A percentile compares a stretch with the other conserved stretches of the same genome.
Evolutionary conservation across 1,140 invertebrate species (phyloP).

Genomic region (Neodiprion pinetum): DNA sequence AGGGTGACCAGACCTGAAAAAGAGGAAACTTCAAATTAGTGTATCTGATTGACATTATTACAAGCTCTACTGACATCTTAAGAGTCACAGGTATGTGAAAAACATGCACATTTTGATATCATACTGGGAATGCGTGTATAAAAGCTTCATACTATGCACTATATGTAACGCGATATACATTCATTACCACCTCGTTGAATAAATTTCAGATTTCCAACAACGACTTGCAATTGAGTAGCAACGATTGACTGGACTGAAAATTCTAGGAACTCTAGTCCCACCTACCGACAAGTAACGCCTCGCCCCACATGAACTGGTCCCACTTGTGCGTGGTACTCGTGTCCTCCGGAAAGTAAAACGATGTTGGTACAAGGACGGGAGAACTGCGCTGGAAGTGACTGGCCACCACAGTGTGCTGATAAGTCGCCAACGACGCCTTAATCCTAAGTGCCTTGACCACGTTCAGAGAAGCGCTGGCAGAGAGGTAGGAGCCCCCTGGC

Average conservation of each 20-base stretch:
- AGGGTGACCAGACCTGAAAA: constrained; percentile 34
- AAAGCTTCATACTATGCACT: too few relatives aligned
- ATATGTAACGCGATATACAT: too few relatives aligned
- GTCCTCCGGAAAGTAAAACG: constrained; percentile 30
- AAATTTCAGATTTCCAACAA: too few relatives aligned
- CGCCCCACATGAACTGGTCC: constrained; percentile 38
- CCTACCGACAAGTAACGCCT: constrained; percentile 33
- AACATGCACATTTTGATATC: too few relatives aligned
- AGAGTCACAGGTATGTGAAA: too few relatives aligned
- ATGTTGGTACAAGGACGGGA: constrained; percentile 27
- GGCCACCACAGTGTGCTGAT: constrained; percentile 27
- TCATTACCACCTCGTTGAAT: too few relatives aligned
- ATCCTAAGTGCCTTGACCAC: constrained; percentile 26
- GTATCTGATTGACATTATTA: too few relatives aligned
- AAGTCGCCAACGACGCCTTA: constrained; percentile 30
- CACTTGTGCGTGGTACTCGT: neutral
- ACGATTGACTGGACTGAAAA: neutral
- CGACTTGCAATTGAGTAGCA: too few relatives aligned
- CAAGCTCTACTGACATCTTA: too few relatives aligned
- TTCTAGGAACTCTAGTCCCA: neutral
- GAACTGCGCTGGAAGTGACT: constrained; percentile 20
- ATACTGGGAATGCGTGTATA: too few relatives aligned
- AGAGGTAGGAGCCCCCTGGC: constrained; percentile 27
- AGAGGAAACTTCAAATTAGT: too few relatives aligned
- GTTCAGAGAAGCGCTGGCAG: constrained; percentile 20